Base-by-base conservation (phyloP, 2,113 vertebrate genomes). In the Clarias batrachus region DNA sequence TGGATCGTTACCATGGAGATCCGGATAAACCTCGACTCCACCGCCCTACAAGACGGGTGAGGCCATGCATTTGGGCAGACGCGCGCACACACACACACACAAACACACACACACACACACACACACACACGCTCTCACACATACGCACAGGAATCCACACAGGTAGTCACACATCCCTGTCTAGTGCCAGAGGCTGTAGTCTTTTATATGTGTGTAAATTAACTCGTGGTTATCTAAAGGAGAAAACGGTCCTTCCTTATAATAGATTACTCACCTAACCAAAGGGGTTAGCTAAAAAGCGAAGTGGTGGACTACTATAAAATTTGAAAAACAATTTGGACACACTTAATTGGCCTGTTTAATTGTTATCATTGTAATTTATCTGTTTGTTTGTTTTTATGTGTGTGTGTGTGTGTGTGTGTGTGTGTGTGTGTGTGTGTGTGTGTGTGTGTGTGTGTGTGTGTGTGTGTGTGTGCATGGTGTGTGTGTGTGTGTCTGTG, bases 1-100 rank as follows among this genome's bases (percentile, higher is more conserved):
- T 93, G 90, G 89, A 88, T 84, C 90, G 96, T 96, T 97, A 95
- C 96, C 96, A 96, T 96, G 95, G 95, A 95, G 95, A 97, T 94
- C 92, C 57, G 90, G 91, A 92, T 92, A 92, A 94, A 95, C 95
- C 94, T 93, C 92, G 94, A 93, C 93, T 92, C 92, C 94, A 93
- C 92, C 91, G 93, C 90, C 91, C 92, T 88, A 92, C 94, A 95
- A 95, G 95, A 91, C 93, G 96, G 93, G 88, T 91, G 92, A 92
- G 90, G 92, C 90, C 93, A 92, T 92, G 94, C 92, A 90, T 88
- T 88, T 93, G 90, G 91, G 93, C 92, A 92, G 83, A 83, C 84
- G 85, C 60, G 37, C 80, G 37, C n/a, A 33, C 85, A 89, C 86
- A n/a, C n/a, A n/a, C n/a, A n/a, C n/a, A n/a, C n/a, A 87, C 60